Evolutionary conservation across 2,888 invertebrate genomes (phyloP), one percentile per base, ranked within the genome.

Genomic region (Stratiomys singularior): DNA sequence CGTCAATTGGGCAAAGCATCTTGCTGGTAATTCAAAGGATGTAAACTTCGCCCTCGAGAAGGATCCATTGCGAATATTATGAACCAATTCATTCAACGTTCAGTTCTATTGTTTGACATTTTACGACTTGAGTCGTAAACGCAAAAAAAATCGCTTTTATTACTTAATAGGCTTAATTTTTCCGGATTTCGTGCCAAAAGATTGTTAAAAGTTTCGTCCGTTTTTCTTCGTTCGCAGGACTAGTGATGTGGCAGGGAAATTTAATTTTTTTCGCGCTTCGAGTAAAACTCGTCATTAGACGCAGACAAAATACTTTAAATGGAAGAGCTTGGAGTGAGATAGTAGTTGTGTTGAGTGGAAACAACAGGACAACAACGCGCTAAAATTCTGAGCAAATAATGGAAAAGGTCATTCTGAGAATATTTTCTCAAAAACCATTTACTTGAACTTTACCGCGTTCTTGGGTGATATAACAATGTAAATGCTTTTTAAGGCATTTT

Each of bases 111-210:
- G 44, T 18, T 69, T 69, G 47, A 47, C 25, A 46, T 23, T 25
- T 25, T 25, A 69, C 15, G 25, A 25, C 47, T 27, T 13, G 1
- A 15, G 46, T n/a, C 69, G 3, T 46, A 47, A 46, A 69, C 47
- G 15, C 15, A 44, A 47, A 46, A 52, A 52, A 52, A 52, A 52
- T 9, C 15, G 47, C 47, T 69, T 69, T 69, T 69, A 69, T 47
- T 69, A 47, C 69, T 47, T 69, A 69, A 69, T 69, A 69, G 69
- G 69, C 69, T 69, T 69, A 46, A 69, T 69, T 69, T 67, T 37
- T 69, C 52, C 52, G 52, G 52, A 52, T 52, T 52, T 13, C 18
- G 52, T 52, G 52, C 52, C 52, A 52, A 52, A 52, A 52, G 52
- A 52, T n/a, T 4, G 52, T 18, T 52, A 52, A 52, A 52, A 52